These are phyloP conservation scores for Rattus rattus DNA, from an alignment of 2,113 vertebrate species.

Conservation along the genomic window DNA sequence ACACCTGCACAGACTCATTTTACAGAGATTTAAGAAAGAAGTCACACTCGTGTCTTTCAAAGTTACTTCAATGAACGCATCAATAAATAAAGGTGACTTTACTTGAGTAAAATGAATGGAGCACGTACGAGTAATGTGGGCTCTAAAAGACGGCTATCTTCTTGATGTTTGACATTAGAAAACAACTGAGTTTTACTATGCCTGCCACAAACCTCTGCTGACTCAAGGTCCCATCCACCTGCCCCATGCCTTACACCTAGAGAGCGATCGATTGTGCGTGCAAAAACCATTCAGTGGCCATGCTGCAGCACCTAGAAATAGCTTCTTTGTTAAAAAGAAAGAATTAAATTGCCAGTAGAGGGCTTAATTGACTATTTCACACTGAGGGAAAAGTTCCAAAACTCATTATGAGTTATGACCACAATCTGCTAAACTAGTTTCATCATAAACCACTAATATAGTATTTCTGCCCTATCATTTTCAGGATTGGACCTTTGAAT, in stretches of 20 bases:
- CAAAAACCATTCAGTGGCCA: conserved; percentile 26
- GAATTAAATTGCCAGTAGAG: conserved; percentile 36
- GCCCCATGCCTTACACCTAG: background rate
- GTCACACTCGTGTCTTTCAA: conserved; percentile 48
- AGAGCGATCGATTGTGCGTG: conserved; percentile 51
- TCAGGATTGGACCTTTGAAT: background rate
- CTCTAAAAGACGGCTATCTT: conserved; percentile 5
- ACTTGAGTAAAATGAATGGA: background rate
- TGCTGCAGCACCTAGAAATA: background rate
- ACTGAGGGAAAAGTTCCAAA: conserved; percentile 64
- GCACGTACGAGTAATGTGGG: background rate
- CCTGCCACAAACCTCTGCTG: conserved; percentile 65
- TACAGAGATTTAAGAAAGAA: background rate
- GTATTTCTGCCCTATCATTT: conserved; percentile 9
- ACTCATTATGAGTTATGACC: conserved; percentile 39
- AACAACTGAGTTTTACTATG: background rate
- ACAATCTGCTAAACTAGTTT: conserved; percentile 60
- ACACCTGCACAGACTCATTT: conserved; percentile 19
- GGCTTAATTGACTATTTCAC: conserved; percentile 68
- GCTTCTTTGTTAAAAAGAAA: conserved; percentile 59
- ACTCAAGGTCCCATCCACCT: conserved; percentile 47
- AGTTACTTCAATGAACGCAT: background rate
- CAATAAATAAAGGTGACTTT: conserved; percentile 44
- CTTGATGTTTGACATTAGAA: conserved; percentile 5
- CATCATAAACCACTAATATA: conserved; percentile 56